Conservation (phyloP, 1,140 invertebrate genomes). For the Anagrus nilaparvatae region DNA sequence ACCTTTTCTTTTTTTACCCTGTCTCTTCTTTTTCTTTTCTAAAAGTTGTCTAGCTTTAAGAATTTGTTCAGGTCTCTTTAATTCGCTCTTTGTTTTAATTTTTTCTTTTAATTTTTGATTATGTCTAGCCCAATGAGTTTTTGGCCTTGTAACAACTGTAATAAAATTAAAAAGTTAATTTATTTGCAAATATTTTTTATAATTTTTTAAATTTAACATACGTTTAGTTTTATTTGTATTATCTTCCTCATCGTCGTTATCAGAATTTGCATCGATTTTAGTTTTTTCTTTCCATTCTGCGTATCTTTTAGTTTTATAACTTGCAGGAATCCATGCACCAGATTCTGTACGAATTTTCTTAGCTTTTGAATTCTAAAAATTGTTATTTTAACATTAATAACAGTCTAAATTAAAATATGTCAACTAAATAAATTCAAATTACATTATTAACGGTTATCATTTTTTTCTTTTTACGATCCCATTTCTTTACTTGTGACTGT, state of each 20-base stretch:
- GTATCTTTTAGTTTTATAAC: slow-evolving; percentile 86
- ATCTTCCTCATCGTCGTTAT: slow-evolving; percentile 50
- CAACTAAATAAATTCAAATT: slow-evolving; percentile 13
- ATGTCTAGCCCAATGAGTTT: slow-evolving; percentile 50
- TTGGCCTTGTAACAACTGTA: slow-evolving; percentile 34
- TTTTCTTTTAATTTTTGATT: slow-evolving; percentile 49
- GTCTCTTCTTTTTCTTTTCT: slow-evolving; percentile 43
- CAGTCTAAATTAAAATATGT: slow-evolving; percentile 15
- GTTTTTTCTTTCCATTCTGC: slow-evolving; percentile 77
- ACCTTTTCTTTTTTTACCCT: slow-evolving; percentile 28
- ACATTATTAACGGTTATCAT: slow-evolving; percentile 66
- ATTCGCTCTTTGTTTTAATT: slow-evolving; percentile 40
- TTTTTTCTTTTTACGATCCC: slow-evolving; percentile 89
- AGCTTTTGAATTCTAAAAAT: slow-evolving; percentile 44
- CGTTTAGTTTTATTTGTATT: slow-evolving; percentile 30
- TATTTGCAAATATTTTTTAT: not conserved
- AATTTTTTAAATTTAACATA: slow-evolving; percentile 21
- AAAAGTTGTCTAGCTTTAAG: slow-evolving; percentile 52
- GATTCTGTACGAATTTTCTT: slow-evolving; percentile 91
- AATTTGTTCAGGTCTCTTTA: slow-evolving; percentile 60
- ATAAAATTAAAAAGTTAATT: slow-evolving; percentile 9
- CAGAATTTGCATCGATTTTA: slow-evolving; percentile 53
- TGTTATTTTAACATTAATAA: slow-evolving; percentile 4
- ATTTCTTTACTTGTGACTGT: slow-evolving; percentile 53
- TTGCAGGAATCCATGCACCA: slow-evolving; percentile 85